A percentile compares a stretch with the other conserved stretches of the same genome.
These are phyloP conservation scores for Eumerus sabulonum DNA, from an alignment of 2,888 invertebrate species.

Conservation along the genomic window DNA sequence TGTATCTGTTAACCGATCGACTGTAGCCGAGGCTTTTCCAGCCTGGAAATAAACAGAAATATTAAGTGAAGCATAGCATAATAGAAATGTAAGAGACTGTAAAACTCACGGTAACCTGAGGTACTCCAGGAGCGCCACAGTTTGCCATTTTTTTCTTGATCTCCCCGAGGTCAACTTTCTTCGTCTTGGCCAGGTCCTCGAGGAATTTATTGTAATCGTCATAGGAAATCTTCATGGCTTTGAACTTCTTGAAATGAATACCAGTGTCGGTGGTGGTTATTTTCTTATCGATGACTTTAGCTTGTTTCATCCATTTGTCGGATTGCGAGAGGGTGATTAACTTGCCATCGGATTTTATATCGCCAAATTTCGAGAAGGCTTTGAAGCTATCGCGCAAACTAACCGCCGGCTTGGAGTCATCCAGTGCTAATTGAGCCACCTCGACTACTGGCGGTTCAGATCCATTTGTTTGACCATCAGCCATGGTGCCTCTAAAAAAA, in stretches of 20 bases:
- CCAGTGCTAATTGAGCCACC: constrained; percentile 76
- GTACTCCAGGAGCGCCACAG: constrained; percentile 88
- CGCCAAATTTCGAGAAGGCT: constrained; percentile 92
- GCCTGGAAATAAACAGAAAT: constrained; percentile 74
- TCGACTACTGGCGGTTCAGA: constrained; percentile 74
- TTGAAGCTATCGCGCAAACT: constrained; percentile 86
- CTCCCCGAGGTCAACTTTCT: constrained; percentile 88
- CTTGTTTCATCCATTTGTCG: constrained; percentile 97
- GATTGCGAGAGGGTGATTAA: constrained; percentile 92
- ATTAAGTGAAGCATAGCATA: neutral
- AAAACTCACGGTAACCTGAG: constrained; percentile 74
- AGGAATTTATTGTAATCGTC: constrained; percentile 91
- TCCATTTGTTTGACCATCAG: constrained; percentile 70
- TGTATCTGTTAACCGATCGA: constrained; percentile 89
- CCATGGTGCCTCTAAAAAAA: constrained; percentile 65
- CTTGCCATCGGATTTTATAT: constrained; percentile 91
- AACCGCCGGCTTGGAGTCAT: constrained; percentile 74
- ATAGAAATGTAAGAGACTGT: neutral
- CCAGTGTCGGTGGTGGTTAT: constrained; percentile 94
- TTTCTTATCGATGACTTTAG: constrained; percentile 90
- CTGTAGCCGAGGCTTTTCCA: constrained; percentile 78
- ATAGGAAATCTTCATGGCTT: constrained; percentile 87
- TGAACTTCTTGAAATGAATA: constrained; percentile 93
- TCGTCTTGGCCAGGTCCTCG: constrained; percentile 91
- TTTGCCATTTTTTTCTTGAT: constrained; percentile 89